Percentiles rank a stretch among this genome's conserved stretches.
Conservation (phyloP, 1,140 invertebrate species). For the Scylla paramamosain region DNA sequence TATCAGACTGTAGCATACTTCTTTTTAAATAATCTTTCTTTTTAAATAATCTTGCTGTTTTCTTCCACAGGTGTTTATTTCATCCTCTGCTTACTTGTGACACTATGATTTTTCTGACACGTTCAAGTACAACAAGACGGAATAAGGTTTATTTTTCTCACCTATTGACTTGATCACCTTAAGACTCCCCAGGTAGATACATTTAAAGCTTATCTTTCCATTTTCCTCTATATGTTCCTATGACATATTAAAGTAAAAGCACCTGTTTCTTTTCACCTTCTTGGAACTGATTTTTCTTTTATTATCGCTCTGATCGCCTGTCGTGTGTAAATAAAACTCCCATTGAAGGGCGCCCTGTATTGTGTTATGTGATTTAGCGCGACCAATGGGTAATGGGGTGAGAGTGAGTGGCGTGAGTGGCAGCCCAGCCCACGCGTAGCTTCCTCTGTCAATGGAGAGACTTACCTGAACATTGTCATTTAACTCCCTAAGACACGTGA, state of each 20-base stretch:
- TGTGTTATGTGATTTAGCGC: background rate
- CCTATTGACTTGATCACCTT: too few species aligned
- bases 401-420: background rate
- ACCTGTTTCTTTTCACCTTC: background rate
- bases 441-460: conserved; percentile 22
- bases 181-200: too few species aligned
- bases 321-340: conserved; percentile 3
- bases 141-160: too few species aligned
- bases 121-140: too few species aligned
- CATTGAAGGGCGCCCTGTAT: background rate
- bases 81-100: too few species aligned
- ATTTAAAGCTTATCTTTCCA: too few species aligned
- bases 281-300: background rate
- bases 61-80: too few species aligned
- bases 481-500: background rate
- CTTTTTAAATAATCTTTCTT: too few species aligned
- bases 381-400: conserved; percentile 3
- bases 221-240: too few species aligned
- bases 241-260: background rate
- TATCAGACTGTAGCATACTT: too few species aligned
- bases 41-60: too few species aligned
- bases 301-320: background rate
- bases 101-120: too few species aligned
- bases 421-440: background rate
- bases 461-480: conserved; percentile 4